Base-by-base conservation (phyloP, 1,140 invertebrate species). In the Melipona quadrifasciata region DNA sequence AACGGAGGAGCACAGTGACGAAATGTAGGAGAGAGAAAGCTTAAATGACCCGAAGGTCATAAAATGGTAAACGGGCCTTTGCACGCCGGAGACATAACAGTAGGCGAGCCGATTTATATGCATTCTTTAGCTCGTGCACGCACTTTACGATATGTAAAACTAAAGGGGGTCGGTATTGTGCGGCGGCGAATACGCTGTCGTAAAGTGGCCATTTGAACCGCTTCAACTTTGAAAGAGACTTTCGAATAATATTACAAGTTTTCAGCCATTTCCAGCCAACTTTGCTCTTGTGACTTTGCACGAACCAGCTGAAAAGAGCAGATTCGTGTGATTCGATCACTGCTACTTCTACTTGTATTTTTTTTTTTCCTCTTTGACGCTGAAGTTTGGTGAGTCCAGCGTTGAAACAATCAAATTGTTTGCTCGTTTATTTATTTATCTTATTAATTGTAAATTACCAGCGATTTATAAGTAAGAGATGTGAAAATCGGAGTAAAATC, bases 91-190 rank as follows among this genome's bases (percentile, higher is more conserved):
- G 92, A 92, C 89, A 93, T 93, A 93, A 93, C 91, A 92, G 90
- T 89, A 86, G 85, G 84, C 87, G 85, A 87, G 87, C 86, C 90
- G 91, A 92, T 93, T 92, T 92, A 92, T 92, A 92, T 89, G 84
- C 88, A 90, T 90, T 92, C 90, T 88, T 91, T 89, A 92, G 86
- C 88, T 86, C 85, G 86, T 89, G 87, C 85, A 87, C 85, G 88
- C 85, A 89, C 85, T 93, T 92, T 91, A 93, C 87, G 91, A 92
- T 92, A 92, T 92, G 91, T 93, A 93, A 92, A 93, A 93, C 86
- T 89, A 87, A 47, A 85, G 79, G 84, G 85, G 53, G 64, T 72
- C 31, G 76, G 82, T 70, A 92, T 91, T 92, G 89, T 90, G 89
- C 74, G 84, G 83, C 85, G 76, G 82, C 80, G 80, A n/a, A 73